Base-by-base conservation (phyloP, 2,113 vertebrate genomes). In the Lampris megalopsis region DNA sequence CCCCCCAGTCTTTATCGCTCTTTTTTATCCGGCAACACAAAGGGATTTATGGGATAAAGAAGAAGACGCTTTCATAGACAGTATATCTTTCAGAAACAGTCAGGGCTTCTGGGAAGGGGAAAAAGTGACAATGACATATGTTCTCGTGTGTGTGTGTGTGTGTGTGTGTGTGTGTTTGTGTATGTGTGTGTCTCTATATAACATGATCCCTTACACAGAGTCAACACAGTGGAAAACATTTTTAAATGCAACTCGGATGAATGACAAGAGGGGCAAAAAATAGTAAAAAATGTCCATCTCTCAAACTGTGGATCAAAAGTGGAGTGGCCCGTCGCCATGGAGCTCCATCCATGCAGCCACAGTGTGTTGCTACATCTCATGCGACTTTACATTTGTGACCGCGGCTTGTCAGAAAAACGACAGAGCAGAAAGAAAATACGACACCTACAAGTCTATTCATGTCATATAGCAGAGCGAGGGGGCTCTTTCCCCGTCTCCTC, bases 381-480 rank as follows among this genome's bases (percentile, higher is more conserved):
- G 54, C 41, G 71, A 68, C 82, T 86, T 88, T 89, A 92, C 88
- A 91, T 90, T 90, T 73, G 74, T 85, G 88, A 85, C 84, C 88
- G 85, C 59, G n/a, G 81, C 84, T 86, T 86, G 70, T 91, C 89
- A 90, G 78, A 65, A 66, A 75, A 79, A 86, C 82, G 71, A 88
- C 84, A 82, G 83, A 84, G 81, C 80, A 80, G 81, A 42, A 69
- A 80, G 80, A 76, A 79, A 67, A 70, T 1, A 38, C 79, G 84
- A 93, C 90, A 93, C 88, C 91, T 94, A 85, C 82, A 87, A 91
- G 91, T 93, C 91, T 93, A 92, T 95, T 94, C 92, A 92, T 94
- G 92, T 94, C 92, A 93, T 94, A 93, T 88, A 90, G 88, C 89
- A 90, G 80, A 89, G 73, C 61, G 79, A 86, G 77, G 85, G 87